These are phyloP conservation scores for Dryocosmus kuriphilus DNA, from an alignment of 2,888 invertebrate species.

Conservation along the genomic window DNA sequence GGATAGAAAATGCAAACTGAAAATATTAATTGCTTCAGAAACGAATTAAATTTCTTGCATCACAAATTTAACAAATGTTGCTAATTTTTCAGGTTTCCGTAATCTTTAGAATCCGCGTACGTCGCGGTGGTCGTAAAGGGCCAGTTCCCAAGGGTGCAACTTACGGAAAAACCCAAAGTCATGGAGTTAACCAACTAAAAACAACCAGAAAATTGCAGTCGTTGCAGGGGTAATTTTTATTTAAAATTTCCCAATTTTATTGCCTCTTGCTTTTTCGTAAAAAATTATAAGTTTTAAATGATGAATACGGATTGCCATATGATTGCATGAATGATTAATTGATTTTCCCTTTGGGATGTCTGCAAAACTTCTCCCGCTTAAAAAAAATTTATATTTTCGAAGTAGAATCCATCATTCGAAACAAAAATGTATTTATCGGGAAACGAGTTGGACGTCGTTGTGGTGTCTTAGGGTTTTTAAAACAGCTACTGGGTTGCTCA, in stretches of 20 bases:
- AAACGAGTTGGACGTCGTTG: conserved; percentile 98
- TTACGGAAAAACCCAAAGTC: conserved; percentile 99
- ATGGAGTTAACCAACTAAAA: conserved; percentile 99
- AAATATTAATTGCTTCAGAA: conserved; percentile 35
- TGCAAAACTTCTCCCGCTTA: conserved; percentile 50
- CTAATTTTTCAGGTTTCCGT: conserved; percentile 86
- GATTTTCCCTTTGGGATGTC: conserved; percentile 76
- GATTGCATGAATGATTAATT: conserved; percentile 62
- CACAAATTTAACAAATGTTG: not conserved
- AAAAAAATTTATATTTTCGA: not conserved
- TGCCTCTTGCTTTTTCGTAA: conserved; percentile 27
- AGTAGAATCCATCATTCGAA: not conserved
- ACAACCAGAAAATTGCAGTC: conserved; percentile 96
- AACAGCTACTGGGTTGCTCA: conserved; percentile 99
- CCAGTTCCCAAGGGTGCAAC: conserved; percentile 99
- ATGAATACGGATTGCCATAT: conserved; percentile 63
- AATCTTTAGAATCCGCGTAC: conserved; percentile 98
- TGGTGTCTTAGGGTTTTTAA: conserved; percentile 94
- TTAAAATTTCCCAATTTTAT: not conserved
- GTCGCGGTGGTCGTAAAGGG: conserved; percentile 99
- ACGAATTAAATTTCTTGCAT: not conserved
- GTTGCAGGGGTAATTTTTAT: conserved; percentile 91
- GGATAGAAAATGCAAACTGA: conserved; percentile 69
- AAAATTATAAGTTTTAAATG: conserved; percentile 52
- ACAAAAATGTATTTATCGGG: no score